A percentile compares a stretch with the other conserved stretches of the same genome.
Conservation (phyloP, 2,797 vertebrate genomes). For the Clarias fuscus region DNA sequence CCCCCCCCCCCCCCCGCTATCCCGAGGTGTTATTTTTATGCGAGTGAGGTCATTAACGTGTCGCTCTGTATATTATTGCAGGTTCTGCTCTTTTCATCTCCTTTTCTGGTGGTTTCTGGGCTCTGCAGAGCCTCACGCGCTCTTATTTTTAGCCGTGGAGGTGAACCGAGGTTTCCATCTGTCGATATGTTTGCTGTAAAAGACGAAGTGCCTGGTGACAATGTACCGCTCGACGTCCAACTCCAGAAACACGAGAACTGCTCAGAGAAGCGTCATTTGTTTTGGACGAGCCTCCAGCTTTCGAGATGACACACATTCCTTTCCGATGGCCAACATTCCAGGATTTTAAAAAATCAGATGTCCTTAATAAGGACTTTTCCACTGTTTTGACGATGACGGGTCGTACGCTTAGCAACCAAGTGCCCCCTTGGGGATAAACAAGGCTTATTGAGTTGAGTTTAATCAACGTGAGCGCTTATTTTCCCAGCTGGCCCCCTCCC, state of each 20-base stretch:
- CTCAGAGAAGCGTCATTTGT: neutral
- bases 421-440: conserved; percentile 33
- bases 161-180: conserved; percentile 8
- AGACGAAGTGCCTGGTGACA: conserved; percentile 24
- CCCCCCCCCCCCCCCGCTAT: neutral
- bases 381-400: conserved; percentile 25
- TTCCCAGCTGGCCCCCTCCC: conserved; percentile 23
- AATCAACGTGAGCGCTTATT: conserved; percentile 3
- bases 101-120: neutral
- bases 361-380: conserved; percentile 34
- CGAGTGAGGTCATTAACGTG: neutral
- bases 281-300: conserved; percentile 17
- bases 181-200: conserved; percentile 3
- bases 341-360: conserved; percentile 24
- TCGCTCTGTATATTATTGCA: neutral
- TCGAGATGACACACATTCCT: conserved; percentile 8
- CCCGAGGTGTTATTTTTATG: conserved; percentile 4
- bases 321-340: conserved; percentile 4
- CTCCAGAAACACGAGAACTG: conserved; percentile 14
- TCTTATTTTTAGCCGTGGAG: conserved; percentile 5
- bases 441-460: conserved; percentile 20
- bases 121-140: neutral
- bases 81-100: neutral
- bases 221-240: neutral
- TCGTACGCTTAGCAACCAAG: conserved; percentile 26